A percentile compares a stretch with the other conserved stretches of the same genome.
phyloP scores from a whole-genome alignment of 2,888 invertebrate genomes.

The Tubulanus polymorphus region DNA sequence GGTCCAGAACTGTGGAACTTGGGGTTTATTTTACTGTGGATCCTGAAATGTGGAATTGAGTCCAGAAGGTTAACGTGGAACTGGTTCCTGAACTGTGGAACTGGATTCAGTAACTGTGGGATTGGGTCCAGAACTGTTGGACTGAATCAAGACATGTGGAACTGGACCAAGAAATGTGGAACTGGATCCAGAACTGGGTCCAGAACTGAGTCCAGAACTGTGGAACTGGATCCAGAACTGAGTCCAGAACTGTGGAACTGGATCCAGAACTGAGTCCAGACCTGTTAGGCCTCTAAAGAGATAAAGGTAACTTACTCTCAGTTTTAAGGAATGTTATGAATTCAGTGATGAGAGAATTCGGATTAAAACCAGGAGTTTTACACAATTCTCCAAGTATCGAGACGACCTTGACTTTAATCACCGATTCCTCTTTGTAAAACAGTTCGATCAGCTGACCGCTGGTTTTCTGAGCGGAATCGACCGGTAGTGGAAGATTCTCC shows the following conservation, averaged over 20 bases:
- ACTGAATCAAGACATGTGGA: no score
- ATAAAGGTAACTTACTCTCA: slow-evolving; percentile 28
- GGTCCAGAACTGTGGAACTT: no score
- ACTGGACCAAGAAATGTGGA: no score
- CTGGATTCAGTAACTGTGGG: no score
- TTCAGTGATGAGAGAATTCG: slow-evolving; percentile 60
- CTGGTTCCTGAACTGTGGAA: no score
- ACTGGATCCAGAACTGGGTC: no score
- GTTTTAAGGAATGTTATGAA: slow-evolving; percentile 63
- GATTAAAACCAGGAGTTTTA: slow-evolving; percentile 53
- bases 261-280: neutral
- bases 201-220: no score
- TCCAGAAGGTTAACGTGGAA: no score
- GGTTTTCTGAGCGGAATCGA: slow-evolving; percentile 1
- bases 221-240: no score
- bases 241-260: neutral
- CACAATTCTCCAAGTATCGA: slow-evolving; percentile 73
- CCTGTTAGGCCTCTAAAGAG: neutral
- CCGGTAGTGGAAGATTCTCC: slow-evolving; percentile 14
- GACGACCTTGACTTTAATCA: slow-evolving; percentile 75
- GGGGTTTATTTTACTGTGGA: no score
- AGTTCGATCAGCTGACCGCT: slow-evolving; percentile 63
- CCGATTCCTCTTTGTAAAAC: slow-evolving; percentile 73
- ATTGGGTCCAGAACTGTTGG: no score
- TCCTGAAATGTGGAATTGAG: no score